These are phyloP conservation scores for Melanotaenia pygmaea DNA, from an alignment of 2,797 vertebrate species.

Conservation along the genomic window DNA sequence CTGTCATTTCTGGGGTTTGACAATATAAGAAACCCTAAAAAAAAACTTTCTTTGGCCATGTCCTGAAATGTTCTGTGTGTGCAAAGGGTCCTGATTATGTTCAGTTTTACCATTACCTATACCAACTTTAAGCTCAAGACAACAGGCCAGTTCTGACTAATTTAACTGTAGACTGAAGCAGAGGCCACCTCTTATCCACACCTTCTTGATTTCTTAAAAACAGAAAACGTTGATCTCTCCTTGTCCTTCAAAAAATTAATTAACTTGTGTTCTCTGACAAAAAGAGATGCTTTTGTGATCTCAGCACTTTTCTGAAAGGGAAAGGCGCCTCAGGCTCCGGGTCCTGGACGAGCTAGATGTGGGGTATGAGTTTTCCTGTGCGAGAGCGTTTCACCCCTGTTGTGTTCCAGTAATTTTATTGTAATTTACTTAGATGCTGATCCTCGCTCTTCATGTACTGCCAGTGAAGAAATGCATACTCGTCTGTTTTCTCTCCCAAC, in stretches of 20 bases:
- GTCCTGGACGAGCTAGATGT: conserved; percentile 34
- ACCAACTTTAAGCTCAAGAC: conserved; percentile 19
- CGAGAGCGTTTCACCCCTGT: conserved; percentile 44
- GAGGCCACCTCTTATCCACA: conserved; percentile 20
- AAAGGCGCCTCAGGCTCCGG: conserved; percentile 38
- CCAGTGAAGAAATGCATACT: conserved; percentile 8
- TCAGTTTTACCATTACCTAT: conserved; percentile 27
- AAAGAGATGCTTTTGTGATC: conserved; percentile 25
- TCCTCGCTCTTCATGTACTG: conserved; percentile 22
- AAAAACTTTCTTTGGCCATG: neutral
- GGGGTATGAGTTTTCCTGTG: conserved; percentile 33
- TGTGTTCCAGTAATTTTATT: conserved; percentile 46
- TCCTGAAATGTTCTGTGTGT: conserved; percentile 7
- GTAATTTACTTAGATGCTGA: conserved; percentile 41
- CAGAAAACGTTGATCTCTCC: neutral
- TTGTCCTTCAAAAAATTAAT: neutral
- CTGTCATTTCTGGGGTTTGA: neutral
- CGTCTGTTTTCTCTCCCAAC: conserved; percentile 39
- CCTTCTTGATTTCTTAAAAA: neutral
- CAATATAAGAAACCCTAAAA: neutral
- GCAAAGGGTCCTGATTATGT: conserved; percentile 32
- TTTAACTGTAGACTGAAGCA: conserved; percentile 21
- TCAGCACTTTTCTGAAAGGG: conserved; percentile 42
- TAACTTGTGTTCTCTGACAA: conserved; percentile 30
- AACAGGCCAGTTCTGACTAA: conserved; percentile 31